A percentile compares a stretch with the other conserved stretches of the same genome.
These are phyloP conservation scores for Microdon myrmicae DNA, from an alignment of 2,888 invertebrate species.

Conservation along the genomic window DNA sequence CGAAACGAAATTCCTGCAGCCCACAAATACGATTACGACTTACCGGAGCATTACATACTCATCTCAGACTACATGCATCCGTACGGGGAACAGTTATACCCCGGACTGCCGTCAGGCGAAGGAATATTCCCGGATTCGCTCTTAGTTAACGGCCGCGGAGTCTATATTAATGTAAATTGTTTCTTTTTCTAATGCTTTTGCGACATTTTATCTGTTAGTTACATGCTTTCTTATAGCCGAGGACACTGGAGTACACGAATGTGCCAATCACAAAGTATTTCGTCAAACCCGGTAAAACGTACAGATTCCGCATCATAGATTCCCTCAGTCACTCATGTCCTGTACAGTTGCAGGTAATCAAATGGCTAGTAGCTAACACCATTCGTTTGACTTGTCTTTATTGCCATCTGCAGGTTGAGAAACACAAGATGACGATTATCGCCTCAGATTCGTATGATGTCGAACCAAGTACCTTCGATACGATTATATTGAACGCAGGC, in stretches of 20 bases:
- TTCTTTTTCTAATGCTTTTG: neutral
- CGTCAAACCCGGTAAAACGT: slow-evolving; percentile 57
- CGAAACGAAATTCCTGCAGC: slow-evolving; percentile 71
- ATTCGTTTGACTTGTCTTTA: too few species aligned
- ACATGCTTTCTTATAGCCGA: slow-evolving; percentile 33
- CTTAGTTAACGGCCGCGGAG: slow-evolving; percentile 60
- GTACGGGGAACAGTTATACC: slow-evolving; percentile 64
- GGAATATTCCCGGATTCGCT: slow-evolving; percentile 57
- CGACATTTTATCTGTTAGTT: neutral
- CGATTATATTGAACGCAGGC: slow-evolving; percentile 64
- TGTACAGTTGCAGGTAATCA: slow-evolving; percentile 60
- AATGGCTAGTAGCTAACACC: neutral
- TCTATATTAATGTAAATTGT: slow-evolving; percentile 54
- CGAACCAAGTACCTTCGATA: slow-evolving; percentile 56
- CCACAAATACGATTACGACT: slow-evolving; percentile 78
- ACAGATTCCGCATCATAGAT: slow-evolving; percentile 64
- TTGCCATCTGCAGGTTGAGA: slow-evolving; percentile 55
- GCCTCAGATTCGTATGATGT: slow-evolving; percentile 62
- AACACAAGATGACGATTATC: slow-evolving; percentile 61
- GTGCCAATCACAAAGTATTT: slow-evolving; percentile 57
- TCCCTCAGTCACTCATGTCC: slow-evolving; percentile 62
- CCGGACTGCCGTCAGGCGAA: slow-evolving; percentile 55
- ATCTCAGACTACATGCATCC: slow-evolving; percentile 83
- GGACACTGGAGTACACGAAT: slow-evolving; percentile 11
- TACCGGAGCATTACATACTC: slow-evolving; percentile 74